Base-by-base conservation (phyloP, 2,888 invertebrate genomes). In the Phaonia tiefii region DNA sequence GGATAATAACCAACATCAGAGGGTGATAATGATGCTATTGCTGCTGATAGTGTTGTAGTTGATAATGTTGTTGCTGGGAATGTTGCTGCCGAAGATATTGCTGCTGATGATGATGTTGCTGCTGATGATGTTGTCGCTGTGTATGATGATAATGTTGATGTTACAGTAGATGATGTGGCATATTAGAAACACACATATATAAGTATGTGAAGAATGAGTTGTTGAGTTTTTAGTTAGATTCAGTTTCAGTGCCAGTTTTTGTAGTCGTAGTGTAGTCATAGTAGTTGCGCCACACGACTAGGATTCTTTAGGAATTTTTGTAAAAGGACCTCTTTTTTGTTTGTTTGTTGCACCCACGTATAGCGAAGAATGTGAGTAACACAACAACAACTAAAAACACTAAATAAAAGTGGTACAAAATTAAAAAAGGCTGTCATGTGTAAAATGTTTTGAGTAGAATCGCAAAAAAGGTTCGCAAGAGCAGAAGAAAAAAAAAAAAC, bases 381-480 rank as follows among this genome's bases (percentile, higher is more conserved):
- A 66, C n/a, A 22, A 74, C 25, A 20, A 73, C 22, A n/a, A 31
- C 39, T 25, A 77, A 66, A 73, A 70, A 42, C 37, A 42, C 39
- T 17, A 70, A 70, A 44, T 67, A 49, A 76, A 80, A 80, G 73
- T 80, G 76, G 73, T 74, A 73, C 42, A 83, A 85, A 85, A 85
- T 85, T 85, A 85, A 85, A 85, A 85, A 85, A 83, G 77, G 83
- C 84, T 84, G 79, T 81, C 83, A 85, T 84, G 85, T 84, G 85
- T 84, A 81, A 84, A 84, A 82, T 83, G 60, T 67, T 82, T 71
- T 67, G n/a, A 26, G 46, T 22, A 54, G 54, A 69, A 69, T 69
- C 60, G 17, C 10, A 60, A 51, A 51, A 51, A n/a, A 58, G 31
- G 58, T 31, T n/a, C n/a, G 31, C 58, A 58, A 58, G 31, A 31